Conservation (phyloP, 2,888 invertebrate species). For the Cosmia pyralina region DNA sequence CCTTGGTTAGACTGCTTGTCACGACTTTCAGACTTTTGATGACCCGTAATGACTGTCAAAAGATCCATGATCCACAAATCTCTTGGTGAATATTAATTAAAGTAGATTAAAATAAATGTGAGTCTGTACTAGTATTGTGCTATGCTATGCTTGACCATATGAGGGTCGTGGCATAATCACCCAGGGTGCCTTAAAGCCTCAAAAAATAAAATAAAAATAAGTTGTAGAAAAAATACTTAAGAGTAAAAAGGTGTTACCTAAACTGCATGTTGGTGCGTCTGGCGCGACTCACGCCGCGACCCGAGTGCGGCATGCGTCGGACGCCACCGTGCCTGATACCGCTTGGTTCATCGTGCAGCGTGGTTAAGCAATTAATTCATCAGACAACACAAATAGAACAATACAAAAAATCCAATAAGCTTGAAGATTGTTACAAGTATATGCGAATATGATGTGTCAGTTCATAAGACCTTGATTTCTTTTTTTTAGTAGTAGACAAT, state of each 20-base stretch:
- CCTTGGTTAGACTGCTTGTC: background rate
- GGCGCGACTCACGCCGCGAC: conserved; percentile 94
- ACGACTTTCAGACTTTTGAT: too few relatives aligned
- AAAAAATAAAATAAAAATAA: background rate
- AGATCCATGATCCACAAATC: background rate
- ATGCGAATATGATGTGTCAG: background rate
- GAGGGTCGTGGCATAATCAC: background rate
- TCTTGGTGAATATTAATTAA: background rate
- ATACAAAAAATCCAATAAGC: background rate
- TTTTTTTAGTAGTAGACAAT: background rate
- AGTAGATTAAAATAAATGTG: background rate
- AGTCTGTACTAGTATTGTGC: background rate
- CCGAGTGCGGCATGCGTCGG: conserved; percentile 94
- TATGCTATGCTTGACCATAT: background rate
- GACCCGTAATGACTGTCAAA: background rate
- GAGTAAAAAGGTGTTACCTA: conserved; percentile 86
- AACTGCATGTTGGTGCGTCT: conserved; percentile 98
- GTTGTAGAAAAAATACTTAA: background rate
- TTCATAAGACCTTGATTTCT: background rate
- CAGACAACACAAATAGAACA: background rate
- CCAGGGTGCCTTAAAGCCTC: too few relatives aligned
- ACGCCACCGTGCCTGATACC: conserved; percentile 94
- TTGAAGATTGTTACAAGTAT: background rate
- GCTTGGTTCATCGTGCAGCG: conserved; percentile 95
- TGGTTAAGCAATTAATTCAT: conserved; percentile 85